A percentile compares a stretch with the other conserved stretches of the same genome.
Evolutionary conservation across 2,888 invertebrate genomes (phyloP).

Genomic region (Allophyes oxyacanthae): DNA sequence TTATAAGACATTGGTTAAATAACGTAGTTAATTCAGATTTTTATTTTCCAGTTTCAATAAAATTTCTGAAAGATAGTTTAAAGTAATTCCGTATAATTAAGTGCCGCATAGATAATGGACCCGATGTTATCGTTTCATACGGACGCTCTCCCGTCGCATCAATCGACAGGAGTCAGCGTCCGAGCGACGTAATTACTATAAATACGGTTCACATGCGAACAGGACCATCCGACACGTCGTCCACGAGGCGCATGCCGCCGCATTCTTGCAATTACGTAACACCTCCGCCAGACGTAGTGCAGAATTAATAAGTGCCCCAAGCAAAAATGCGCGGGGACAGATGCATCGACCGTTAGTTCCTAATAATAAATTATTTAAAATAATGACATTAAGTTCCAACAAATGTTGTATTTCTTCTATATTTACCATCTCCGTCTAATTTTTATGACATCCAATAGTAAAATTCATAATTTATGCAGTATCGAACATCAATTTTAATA

Average conservation of each 20-base stretch:
- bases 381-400: constrained; percentile 4
- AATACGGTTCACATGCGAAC: constrained; percentile 81
- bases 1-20: too few species aligned
- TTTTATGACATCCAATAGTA: constrained; percentile 9
- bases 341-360: constrained; percentile 33
- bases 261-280: constrained; percentile 79
- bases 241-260: constrained; percentile 66
- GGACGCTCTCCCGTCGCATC: constrained; percentile 67
- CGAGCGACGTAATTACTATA: constrained; percentile 83
- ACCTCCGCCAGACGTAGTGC: constrained; percentile 59
- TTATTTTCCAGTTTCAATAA: too few species aligned
- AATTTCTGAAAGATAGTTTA: too few species aligned
- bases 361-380: constrained; percentile 29
- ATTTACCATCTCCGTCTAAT: not conserved
- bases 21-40: too few species aligned
- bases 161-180: constrained; percentile 68
- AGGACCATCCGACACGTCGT: constrained; percentile 70
- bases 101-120: constrained; percentile 68
- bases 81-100: constrained; percentile 41
- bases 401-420: not conserved
- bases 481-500: constrained; percentile 8
- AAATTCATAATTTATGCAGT: constrained; percentile 10
- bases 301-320: constrained; percentile 54
- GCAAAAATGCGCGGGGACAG: constrained; percentile 33
- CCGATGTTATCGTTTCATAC: constrained; percentile 68